Evolutionary conservation across 37 sponge, comb jelly and placozoan genomes (phyloP).

Genomic region (Eunapius fragilis): DNA sequence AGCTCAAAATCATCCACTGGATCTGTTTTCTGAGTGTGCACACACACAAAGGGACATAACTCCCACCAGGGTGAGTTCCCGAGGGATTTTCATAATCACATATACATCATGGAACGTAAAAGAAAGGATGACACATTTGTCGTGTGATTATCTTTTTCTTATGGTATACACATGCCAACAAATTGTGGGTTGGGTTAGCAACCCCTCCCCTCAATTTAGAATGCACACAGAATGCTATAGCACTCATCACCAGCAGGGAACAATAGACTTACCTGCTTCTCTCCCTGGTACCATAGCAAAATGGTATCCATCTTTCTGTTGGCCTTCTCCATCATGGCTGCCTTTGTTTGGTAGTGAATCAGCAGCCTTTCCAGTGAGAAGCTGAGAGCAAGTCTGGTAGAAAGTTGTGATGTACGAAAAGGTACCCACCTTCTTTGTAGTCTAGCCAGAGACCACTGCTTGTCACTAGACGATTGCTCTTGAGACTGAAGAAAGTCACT

Average conservation of each 20-base stretch:
- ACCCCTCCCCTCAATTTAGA: too few relatives aligned
- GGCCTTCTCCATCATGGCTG: not conserved
- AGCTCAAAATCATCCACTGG: not conserved
- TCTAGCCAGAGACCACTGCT: not conserved
- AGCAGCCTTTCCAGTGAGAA: not conserved
- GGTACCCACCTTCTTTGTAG: not conserved
- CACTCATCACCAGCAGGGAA: too few relatives aligned
- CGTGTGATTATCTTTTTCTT: too few relatives aligned
- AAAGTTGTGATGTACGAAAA: not conserved
- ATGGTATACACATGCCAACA: too few relatives aligned
- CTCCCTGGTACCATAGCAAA: not conserved
- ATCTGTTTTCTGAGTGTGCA: not conserved
- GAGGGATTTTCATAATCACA: too few relatives aligned
- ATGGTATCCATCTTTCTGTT: not conserved
- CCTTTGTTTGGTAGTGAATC: not conserved
- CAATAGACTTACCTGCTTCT: not conserved
- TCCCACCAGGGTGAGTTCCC: too few relatives aligned
- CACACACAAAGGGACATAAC: not conserved
- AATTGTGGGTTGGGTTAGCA: too few relatives aligned
- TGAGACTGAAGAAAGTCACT: not conserved
- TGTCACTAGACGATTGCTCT: not conserved
- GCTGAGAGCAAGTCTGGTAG: not conserved
- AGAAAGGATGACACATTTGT: too few relatives aligned
- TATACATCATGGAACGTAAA: too few relatives aligned
- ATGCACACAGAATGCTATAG: too few relatives aligned